A percentile compares a stretch with the other conserved stretches of the same genome.
Conservation (phyloP, 2,113 vertebrate genomes). For the Corynorhinus townsendii region DNA sequence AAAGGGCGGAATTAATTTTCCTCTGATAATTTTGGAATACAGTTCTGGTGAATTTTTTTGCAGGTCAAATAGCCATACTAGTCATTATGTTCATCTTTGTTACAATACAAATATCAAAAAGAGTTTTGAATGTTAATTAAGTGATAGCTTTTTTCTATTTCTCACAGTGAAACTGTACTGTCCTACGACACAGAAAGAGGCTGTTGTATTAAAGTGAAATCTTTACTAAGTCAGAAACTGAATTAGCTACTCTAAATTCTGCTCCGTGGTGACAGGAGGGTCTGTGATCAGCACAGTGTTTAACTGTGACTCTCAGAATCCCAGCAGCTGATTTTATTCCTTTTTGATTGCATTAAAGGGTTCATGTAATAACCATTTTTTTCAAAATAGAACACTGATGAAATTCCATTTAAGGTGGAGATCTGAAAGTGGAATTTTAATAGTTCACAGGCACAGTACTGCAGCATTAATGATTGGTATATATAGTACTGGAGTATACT, state of each 20-base stretch:
- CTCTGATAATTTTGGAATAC: not conserved
- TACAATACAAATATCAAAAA: not conserved
- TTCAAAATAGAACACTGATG: not conserved
- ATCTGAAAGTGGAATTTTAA: not conserved
- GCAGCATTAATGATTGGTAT: not conserved
- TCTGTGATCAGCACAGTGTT: not conserved
- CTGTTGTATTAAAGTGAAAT: constrained; percentile 6
- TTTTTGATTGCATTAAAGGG: not conserved
- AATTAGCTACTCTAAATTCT: constrained; percentile 10
- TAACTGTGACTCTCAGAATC: not conserved
- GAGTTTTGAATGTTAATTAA: not conserved
- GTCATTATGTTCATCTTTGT: constrained; percentile 14
- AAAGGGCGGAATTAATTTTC: not conserved
- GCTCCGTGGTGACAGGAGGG: not conserved
- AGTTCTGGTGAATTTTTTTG: not conserved
- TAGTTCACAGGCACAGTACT: not conserved
- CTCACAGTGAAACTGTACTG: not conserved
- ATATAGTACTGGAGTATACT: not conserved
- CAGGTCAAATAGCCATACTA: not conserved
- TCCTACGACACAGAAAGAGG: not conserved
- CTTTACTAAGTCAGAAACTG: not conserved
- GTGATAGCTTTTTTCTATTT: not conserved
- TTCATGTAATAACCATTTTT: not conserved
- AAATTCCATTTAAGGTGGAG: constrained; percentile 51
- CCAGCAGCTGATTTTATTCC: not conserved